Conservation (phyloP, 2,797 vertebrate genomes). For the Tokudaia muenninki region DNA sequence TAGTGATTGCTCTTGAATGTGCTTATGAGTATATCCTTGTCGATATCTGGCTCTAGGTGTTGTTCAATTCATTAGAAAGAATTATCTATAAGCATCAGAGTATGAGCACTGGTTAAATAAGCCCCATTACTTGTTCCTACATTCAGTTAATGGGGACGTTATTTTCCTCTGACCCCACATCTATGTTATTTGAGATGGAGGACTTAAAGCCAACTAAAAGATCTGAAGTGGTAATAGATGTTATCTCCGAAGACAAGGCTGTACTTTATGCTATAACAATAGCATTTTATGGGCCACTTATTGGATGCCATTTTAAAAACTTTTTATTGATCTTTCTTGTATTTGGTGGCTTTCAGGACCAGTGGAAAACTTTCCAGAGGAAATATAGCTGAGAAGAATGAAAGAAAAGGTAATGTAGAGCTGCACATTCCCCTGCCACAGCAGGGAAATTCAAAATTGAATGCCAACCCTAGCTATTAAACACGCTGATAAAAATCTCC, state of each 20-base stretch:
- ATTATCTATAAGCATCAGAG: not conserved
- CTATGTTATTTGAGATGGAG: not conserved
- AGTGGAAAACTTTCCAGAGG: constrained; percentile 22
- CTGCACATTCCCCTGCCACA: constrained; percentile 46
- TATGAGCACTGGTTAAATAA: not conserved
- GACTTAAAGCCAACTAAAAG: not conserved
- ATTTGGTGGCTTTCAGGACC: constrained; percentile 57
- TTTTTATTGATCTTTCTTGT: constrained; percentile 24
- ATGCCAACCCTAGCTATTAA: constrained; percentile 51
- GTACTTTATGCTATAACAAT: not conserved
- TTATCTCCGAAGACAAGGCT: not conserved
- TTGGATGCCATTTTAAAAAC: constrained; percentile 30
- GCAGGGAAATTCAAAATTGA: constrained; percentile 65
- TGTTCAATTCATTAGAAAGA: not conserved
- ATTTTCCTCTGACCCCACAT: not conserved
- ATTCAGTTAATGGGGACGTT: not conserved
- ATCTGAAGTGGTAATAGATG: not conserved
- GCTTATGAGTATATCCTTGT: no score
- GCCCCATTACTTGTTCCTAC: not conserved
- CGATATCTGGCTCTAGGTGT: not conserved
- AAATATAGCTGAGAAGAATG: constrained; percentile 63
- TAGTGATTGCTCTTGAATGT: not conserved
- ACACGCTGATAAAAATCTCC: constrained; percentile 52
- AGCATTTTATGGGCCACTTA: constrained; percentile 27
- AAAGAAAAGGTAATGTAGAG: constrained; percentile 43